These are phyloP conservation scores for Sitta carolinensis DNA, from an alignment of 2,797 vertebrate species.

Conservation along the genomic window DNA sequence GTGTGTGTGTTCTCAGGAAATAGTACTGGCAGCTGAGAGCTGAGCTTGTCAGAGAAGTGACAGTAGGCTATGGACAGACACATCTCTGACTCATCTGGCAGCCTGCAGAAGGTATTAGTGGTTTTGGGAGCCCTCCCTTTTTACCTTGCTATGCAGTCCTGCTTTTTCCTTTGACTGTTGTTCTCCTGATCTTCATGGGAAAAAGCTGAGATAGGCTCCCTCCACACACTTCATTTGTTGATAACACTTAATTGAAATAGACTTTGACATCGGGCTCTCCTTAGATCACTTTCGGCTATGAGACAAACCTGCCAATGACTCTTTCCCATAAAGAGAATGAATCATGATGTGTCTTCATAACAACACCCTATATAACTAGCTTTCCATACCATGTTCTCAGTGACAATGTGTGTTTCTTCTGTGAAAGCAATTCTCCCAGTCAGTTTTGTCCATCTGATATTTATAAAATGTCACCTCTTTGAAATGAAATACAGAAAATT, in stretches of 20 bases:
- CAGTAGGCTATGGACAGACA: background rate
- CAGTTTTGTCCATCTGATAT: background rate
- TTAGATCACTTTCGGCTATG: background rate
- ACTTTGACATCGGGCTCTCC: background rate
- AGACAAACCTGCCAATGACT: background rate
- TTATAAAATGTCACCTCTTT: background rate
- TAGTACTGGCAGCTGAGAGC: background rate
- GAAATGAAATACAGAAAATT: background rate
- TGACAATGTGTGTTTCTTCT: background rate
- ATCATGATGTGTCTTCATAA: background rate
- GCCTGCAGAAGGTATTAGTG: background rate
- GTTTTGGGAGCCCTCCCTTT: background rate
- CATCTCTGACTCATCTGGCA: background rate
- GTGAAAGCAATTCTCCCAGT: background rate
- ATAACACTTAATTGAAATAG: background rate
- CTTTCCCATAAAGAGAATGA: background rate
- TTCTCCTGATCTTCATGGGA: background rate
- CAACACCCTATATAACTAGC: background rate
- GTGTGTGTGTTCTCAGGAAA: background rate
- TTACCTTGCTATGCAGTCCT: background rate
- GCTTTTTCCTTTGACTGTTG: background rate
- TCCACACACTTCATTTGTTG: background rate
- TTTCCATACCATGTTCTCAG: background rate
- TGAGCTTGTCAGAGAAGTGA: background rate
- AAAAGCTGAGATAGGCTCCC: background rate